phyloP scores from a whole-genome alignment of 2,888 invertebrate genomes.

The Nasonia oneida region DNA sequence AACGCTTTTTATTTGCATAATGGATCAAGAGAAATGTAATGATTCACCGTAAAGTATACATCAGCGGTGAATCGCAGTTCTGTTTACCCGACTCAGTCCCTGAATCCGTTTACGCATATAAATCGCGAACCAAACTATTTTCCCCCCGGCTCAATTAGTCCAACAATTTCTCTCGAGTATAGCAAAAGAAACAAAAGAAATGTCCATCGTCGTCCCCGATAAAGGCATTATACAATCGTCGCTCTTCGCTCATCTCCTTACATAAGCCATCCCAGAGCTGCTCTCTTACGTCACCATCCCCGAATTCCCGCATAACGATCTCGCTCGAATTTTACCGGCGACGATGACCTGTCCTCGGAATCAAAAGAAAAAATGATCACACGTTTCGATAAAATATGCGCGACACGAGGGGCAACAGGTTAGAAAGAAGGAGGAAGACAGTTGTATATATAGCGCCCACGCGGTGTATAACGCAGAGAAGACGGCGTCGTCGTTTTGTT shows the following conservation, averaged over 20 bases:
- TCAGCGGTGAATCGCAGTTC: neutral
- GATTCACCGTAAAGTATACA: no score
- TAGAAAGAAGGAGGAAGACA: neutral
- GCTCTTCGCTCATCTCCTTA: neutral
- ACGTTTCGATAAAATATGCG: neutral
- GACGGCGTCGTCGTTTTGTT: neutral
- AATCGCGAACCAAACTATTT: neutral
- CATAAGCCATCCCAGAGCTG: neutral
- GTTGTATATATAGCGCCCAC: neutral
- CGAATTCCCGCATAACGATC: neutral
- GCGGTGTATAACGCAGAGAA: neutral
- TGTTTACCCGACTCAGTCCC: neutral
- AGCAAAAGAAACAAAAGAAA: neutral
- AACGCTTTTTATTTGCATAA: no score
- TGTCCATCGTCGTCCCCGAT: neutral
- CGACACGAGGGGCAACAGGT: constrained; percentile 26
- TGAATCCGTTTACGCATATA: neutral
- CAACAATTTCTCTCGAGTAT: neutral
- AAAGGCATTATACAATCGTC: neutral
- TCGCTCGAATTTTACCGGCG: neutral
- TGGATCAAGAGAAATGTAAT: no score
- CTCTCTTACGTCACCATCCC: constrained; percentile 8
- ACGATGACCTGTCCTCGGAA: neutral
- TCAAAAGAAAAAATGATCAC: neutral
- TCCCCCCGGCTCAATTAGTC: no score